Percentiles rank a stretch among this genome's conserved stretches.
Evolutionary conservation across 37 sponge, comb jelly and placozoan species (phyloP).

Genomic region (Halichondria panicea): DNA sequence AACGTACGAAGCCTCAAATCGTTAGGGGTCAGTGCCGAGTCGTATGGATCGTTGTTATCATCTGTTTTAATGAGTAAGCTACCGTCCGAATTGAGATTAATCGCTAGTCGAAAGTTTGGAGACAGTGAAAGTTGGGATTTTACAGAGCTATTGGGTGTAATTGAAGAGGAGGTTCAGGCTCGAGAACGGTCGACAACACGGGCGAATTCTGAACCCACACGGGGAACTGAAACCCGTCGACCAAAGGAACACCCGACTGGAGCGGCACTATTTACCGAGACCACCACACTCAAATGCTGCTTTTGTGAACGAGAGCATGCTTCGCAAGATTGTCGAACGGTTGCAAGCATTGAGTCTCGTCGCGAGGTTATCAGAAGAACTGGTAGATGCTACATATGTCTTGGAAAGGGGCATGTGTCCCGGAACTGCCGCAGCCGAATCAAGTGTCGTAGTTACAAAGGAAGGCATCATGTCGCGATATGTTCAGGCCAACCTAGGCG

Average conservation of each 20-base stretch:
- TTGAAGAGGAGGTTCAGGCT: constrained; percentile 32
- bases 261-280: constrained; percentile 6
- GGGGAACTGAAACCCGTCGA: no score
- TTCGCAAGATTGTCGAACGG: constrained; percentile 4
- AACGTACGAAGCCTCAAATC: constrained; percentile 26
- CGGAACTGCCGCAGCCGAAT: constrained; percentile 16
- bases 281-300: background rate
- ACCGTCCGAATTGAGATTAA: constrained; percentile 20
- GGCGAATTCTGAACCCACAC: background rate
- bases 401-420: constrained; percentile 16
- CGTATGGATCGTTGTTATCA: constrained; percentile 25
- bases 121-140: constrained; percentile 33
- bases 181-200: constrained; percentile 17
- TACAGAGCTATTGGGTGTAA: constrained; percentile 2
- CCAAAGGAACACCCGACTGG: constrained; percentile 18
- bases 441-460: constrained; percentile 21
- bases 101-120: constrained; percentile 1
- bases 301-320: constrained; percentile 31
- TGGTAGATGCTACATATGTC: constrained; percentile 38
- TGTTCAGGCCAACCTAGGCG: constrained; percentile 4
- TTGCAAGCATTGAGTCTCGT: constrained; percentile 9
- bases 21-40: constrained; percentile 14
- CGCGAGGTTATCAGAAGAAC: constrained; percentile 6
- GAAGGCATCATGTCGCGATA: constrained; percentile 28
- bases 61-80: constrained; percentile 34